Evolutionary conservation across 2,888 invertebrate genomes (phyloP).

Genomic region (Ormyrus pomaceus): DNA sequence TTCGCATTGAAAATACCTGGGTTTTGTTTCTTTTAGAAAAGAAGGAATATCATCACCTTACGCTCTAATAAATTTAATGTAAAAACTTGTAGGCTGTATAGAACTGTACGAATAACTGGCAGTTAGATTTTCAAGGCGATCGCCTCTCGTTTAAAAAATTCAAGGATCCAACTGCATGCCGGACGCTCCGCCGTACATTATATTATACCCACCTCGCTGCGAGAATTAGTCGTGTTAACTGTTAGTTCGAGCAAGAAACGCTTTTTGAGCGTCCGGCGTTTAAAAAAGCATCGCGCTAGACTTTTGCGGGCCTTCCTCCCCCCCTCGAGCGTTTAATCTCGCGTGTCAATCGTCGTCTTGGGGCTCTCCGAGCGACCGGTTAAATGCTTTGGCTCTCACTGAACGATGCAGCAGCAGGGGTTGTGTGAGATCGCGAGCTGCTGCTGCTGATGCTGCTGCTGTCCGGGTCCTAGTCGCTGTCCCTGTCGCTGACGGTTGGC

Average conservation of each 20-base stretch:
- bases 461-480: conserved; percentile 61
- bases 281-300: not conserved
- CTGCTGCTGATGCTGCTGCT: conserved; percentile 33
- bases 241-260: too few species aligned
- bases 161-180: not conserved
- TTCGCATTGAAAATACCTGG: conserved; percentile 26
- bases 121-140: conserved; percentile 18
- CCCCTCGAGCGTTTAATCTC: not conserved
- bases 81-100: conserved; percentile 42
- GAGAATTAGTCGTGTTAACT: too few species aligned
- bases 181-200: too few species aligned
- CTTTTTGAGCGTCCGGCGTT: not conserved
- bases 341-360: not conserved
- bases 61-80: conserved; percentile 20
- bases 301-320: too few species aligned
- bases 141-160: conserved; percentile 20
- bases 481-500: conserved; percentile 67
- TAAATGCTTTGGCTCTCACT: conserved; percentile 60
- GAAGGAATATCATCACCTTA: conserved; percentile 20
- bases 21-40: conserved; percentile 21
- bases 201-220: too few species aligned
- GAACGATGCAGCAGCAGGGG: conserved; percentile 74
- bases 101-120: not conserved
- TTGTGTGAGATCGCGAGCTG: conserved; percentile 64
- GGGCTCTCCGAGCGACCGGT: conserved; percentile 5